phyloP scores from a whole-genome alignment of 2,113 vertebrate species.

The Tragelaphus imberbis region DNA sequence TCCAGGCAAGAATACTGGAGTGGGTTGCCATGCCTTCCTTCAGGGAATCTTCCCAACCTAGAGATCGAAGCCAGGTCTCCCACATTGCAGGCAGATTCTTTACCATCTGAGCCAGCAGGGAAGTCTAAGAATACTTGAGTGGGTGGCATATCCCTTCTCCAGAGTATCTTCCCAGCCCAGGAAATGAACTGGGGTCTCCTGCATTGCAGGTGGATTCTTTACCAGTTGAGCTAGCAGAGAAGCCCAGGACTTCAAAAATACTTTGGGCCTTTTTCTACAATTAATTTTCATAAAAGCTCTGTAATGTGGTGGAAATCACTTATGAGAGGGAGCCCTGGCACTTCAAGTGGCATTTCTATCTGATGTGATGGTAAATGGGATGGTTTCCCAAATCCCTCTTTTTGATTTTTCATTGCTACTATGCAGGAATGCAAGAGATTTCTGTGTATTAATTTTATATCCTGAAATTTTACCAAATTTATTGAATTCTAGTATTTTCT shows the following conservation, averaged over 20 bases:
- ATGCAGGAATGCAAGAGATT: not conserved
- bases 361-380: not conserved
- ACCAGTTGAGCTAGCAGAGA: not conserved
- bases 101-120: not conserved
- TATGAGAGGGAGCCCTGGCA: not conserved
- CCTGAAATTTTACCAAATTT: not conserved
- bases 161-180: not conserved
- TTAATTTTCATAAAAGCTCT: slow-evolving; percentile 30
- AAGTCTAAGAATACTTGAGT: not conserved
- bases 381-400: not conserved
- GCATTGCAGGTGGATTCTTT: not conserved
- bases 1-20: not conserved
- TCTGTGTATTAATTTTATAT: not conserved
- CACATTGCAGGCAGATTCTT: not conserved
- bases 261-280: not conserved
- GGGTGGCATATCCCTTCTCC: not conserved
- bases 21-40: not conserved
- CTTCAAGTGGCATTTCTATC: not conserved
- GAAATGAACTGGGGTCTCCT: not conserved
- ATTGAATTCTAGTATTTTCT: not conserved
- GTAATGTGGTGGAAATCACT: not conserved
- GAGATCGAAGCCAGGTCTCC: not conserved
- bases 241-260: not conserved
- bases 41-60: not conserved
- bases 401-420: not conserved